Conservation (phyloP, 2,888 invertebrate genomes). For the Heterodera filipjevi region DNA sequence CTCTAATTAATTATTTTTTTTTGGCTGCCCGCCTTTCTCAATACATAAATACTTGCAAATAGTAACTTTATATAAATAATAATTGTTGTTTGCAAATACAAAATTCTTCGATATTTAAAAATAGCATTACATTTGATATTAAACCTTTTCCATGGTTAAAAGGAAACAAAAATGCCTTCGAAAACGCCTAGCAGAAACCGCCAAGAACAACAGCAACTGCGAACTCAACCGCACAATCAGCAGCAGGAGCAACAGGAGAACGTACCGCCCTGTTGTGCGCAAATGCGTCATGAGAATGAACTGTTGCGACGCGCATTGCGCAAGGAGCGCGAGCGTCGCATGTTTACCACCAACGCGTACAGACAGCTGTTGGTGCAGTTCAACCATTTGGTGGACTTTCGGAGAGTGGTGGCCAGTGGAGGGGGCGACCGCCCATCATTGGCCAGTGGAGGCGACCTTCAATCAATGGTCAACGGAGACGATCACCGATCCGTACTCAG, state of each 20-base stretch:
- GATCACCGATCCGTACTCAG: too few relatives aligned
- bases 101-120: too few relatives aligned
- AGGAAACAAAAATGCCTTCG: neutral
- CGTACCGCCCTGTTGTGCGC: neutral
- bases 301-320: constrained; percentile 1
- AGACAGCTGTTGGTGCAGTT: neutral
- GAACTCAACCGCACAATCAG: neutral
- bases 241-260: neutral
- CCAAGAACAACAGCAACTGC: neutral
- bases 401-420: neutral
- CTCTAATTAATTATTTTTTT: neutral
- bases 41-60: too few relatives aligned
- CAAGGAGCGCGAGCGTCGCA: neutral
- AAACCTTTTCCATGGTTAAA: too few relatives aligned
- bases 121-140: too few relatives aligned
- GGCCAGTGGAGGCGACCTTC: too few relatives aligned
- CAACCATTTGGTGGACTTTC: neutral
- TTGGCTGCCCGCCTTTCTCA: too few relatives aligned
- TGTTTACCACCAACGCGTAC: neutral
- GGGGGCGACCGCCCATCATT: neutral
- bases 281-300: neutral
- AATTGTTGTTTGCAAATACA: too few relatives aligned
- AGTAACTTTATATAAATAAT: too few relatives aligned
- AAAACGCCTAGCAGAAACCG: neutral
- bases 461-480: too few relatives aligned